Percentiles rank a stretch among this genome's conserved stretches.
Conservation (phyloP, 2,888 invertebrate species). For the Agrotis puta region DNA sequence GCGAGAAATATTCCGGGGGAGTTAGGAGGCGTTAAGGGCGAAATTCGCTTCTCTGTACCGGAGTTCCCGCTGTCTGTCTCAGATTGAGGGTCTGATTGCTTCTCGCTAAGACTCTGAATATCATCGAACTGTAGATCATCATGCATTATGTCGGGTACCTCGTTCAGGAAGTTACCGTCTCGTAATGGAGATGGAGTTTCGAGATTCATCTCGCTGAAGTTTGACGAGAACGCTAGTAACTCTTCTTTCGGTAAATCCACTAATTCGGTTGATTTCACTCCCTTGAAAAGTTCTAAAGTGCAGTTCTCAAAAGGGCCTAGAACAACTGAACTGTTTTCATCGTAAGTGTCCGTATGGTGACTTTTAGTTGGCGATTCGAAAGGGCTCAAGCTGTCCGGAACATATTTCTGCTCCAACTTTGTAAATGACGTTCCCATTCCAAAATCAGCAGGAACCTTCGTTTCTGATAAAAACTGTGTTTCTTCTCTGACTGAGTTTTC, state of each 20-base stretch:
- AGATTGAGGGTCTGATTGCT: conserved; percentile 71
- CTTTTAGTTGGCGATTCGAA: conserved; percentile 88
- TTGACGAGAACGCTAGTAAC: conserved; percentile 89
- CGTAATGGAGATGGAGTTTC: conserved; percentile 87
- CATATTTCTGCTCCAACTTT: conserved; percentile 80
- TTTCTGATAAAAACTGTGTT: conserved; percentile 69
- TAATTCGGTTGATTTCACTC: conserved; percentile 85
- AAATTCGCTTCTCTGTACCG: conserved; percentile 81
- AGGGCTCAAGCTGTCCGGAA: conserved; percentile 82
- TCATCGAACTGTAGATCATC: conserved; percentile 83
- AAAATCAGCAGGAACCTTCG: conserved; percentile 72
- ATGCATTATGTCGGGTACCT: conserved; percentile 85
- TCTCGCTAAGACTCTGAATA: conserved; percentile 76
- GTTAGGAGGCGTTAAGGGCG: conserved; percentile 86
- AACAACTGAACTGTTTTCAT: conserved; percentile 90
- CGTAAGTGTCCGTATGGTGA: conserved; percentile 86
- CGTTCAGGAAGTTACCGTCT: conserved; percentile 86
- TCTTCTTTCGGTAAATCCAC: conserved; percentile 87
- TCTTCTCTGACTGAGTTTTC: conserved; percentile 70
- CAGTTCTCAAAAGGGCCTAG: conserved; percentile 91
- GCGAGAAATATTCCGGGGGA: conserved; percentile 85
- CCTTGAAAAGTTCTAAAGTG: conserved; percentile 88
- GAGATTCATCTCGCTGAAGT: conserved; percentile 88
- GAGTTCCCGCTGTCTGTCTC: conserved; percentile 75
- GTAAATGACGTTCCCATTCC: conserved; percentile 72